Percentiles rank a stretch among this genome's conserved stretches.
Conservation (phyloP, 1,140 invertebrate species). For the Oedothorax gibbosus region DNA sequence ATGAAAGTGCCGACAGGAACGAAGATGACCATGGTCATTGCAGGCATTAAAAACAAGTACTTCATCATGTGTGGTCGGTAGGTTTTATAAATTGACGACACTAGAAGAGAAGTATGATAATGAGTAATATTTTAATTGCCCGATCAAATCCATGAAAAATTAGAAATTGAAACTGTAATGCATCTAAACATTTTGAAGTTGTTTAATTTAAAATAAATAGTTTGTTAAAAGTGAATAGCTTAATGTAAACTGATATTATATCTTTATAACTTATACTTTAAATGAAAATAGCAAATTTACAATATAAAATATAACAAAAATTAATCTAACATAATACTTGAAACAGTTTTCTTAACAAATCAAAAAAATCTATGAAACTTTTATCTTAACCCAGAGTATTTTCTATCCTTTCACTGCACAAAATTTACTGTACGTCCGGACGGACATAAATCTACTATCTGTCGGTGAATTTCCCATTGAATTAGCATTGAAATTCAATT, state of each 20-base stretch:
- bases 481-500: no score
- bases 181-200: not conserved
- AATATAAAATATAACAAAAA: not conserved
- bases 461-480: no score
- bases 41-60: conserved; percentile 48
- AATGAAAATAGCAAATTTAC: not conserved
- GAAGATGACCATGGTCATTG: conserved; percentile 22
- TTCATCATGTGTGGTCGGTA: conserved; percentile 38
- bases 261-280: no score
- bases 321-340: not conserved
- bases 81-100: conserved; percentile 29
- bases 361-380: not conserved
- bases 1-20: conserved; percentile 23
- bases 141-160: no score
- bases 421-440: no score
- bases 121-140: no score
- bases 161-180: no score
- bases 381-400: not conserved
- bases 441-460: no score
- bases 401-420: no score
- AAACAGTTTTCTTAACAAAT: not conserved
- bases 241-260: not conserved
- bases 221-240: not conserved
- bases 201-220: not conserved
- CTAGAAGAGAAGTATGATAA: not conserved